These are phyloP conservation scores for Chrysodeixis includens DNA, from an alignment of 2,888 invertebrate species.

Conservation along the genomic window DNA sequence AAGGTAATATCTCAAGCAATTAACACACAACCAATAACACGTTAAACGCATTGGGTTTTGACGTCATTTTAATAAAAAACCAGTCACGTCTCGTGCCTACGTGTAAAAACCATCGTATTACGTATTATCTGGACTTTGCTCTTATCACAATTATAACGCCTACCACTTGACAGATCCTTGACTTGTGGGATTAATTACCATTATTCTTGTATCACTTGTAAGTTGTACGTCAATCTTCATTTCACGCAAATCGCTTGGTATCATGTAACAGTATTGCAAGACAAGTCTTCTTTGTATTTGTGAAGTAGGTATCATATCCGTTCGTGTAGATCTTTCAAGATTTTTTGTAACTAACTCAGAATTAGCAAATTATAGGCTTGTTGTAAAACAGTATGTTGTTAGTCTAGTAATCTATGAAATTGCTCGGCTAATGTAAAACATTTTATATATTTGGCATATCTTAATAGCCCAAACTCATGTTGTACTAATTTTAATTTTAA, in stretches of 20 bases:
- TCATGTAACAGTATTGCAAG: slow-evolving; percentile 7
- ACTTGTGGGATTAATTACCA: slow-evolving; percentile 13
- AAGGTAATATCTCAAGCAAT: neutral
- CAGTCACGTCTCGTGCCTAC: neutral
- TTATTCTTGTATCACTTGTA: neutral
- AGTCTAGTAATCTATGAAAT: too few relatives aligned
- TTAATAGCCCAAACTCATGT: too few relatives aligned
- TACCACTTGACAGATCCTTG: slow-evolving; percentile 34
- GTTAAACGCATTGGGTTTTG: neutral
- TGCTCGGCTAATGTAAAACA: too few relatives aligned
- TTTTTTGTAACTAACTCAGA: neutral
- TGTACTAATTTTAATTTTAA: too few relatives aligned
- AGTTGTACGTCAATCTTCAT: slow-evolving; percentile 15
- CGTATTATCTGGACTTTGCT: neutral
- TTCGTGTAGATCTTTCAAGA: neutral
- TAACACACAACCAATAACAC: neutral
- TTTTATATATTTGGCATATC: too few relatives aligned
- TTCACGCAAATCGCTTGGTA: slow-evolving; percentile 13
- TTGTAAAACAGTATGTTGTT: too few relatives aligned
- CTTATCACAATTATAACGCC: slow-evolving; percentile 14
- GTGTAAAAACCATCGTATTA: neutral
- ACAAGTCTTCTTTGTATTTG: neutral
- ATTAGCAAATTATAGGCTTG: too few relatives aligned
- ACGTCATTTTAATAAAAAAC: neutral
- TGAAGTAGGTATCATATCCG: neutral